phyloP scores from a whole-genome alignment of 2,888 invertebrate species.

The Sycophila texana region DNA sequence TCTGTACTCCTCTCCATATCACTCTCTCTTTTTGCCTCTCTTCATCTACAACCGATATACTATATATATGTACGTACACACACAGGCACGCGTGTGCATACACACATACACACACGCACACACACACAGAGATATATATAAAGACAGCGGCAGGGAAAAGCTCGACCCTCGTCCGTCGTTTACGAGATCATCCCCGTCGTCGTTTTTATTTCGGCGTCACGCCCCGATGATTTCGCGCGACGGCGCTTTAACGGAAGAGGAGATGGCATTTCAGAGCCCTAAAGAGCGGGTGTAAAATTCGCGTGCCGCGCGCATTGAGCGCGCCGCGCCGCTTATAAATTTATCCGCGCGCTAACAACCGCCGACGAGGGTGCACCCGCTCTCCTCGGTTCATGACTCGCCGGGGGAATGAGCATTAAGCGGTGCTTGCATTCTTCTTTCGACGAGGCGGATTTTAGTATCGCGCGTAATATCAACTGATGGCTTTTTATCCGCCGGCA shows the following conservation, averaged over 20 bases:
- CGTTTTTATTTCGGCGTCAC: slow-evolving; percentile 36
- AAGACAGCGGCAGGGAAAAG: too few species aligned
- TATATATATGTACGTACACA: background rate
- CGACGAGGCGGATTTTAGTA: too few species aligned
- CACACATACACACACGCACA: too few species aligned
- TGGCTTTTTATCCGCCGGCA: too few species aligned
- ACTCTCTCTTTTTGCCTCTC: background rate
- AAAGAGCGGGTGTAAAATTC: slow-evolving; percentile 27
- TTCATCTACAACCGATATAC: slow-evolving; percentile 44
- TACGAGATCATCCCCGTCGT: slow-evolving; percentile 33
- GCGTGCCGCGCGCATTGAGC: slow-evolving; percentile 6
- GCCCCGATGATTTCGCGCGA: slow-evolving; percentile 25
- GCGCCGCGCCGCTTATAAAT: background rate
- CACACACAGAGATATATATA: too few species aligned
- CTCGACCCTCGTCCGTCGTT: slow-evolving; percentile 15
- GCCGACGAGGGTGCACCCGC: background rate
- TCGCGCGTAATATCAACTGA: too few species aligned
- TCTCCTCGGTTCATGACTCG: too few species aligned
- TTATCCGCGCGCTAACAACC: slow-evolving; percentile 12
- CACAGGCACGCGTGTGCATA: too few species aligned
- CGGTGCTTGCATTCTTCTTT: too few species aligned
- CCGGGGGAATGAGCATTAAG: too few species aligned
- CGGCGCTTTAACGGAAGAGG: slow-evolving; percentile 18
- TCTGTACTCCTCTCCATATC: background rate
- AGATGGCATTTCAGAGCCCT: background rate